Conservation (phyloP, 2,797 vertebrate species). For the Neostethus bicornis region DNA sequence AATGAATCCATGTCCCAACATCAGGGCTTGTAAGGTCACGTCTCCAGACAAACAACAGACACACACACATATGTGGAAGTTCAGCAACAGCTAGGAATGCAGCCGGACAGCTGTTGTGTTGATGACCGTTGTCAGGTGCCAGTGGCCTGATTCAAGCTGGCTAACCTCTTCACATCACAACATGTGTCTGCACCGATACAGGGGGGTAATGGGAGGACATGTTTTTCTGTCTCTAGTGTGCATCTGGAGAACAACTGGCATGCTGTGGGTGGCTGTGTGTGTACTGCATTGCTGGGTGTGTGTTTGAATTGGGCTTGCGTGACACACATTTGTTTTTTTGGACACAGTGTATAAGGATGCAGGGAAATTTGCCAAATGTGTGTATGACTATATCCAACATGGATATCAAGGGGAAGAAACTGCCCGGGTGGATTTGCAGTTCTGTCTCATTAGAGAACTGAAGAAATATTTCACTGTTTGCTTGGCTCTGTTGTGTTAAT, state of each 20-base stretch:
- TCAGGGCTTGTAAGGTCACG: constrained; percentile 34
- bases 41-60: constrained; percentile 55
- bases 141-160: constrained; percentile 68
- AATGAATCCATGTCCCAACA: constrained; percentile 23
- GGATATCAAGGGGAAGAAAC: constrained; percentile 20
- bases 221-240: constrained; percentile 49
- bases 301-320: constrained; percentile 7
- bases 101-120: constrained; percentile 66
- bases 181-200: constrained; percentile 60
- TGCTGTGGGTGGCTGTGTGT: constrained; percentile 1
- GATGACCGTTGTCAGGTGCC: constrained; percentile 70
- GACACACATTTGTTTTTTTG: not conserved
- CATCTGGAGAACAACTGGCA: constrained; percentile 68
- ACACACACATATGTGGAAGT: constrained; percentile 40
- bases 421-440: constrained; percentile 17
- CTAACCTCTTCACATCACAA: constrained; percentile 61
- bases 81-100: constrained; percentile 45
- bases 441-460: constrained; percentile 36
- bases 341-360: not conserved
- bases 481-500: constrained; percentile 40
- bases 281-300: not conserved
- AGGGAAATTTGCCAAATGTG: not conserved
- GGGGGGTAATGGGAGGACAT: constrained; percentile 42
- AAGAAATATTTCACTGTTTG: constrained; percentile 23
- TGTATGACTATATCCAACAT: constrained; percentile 3